Conservation (phyloP, 2,113 vertebrate species). For the Neotoma lepida region DNA sequence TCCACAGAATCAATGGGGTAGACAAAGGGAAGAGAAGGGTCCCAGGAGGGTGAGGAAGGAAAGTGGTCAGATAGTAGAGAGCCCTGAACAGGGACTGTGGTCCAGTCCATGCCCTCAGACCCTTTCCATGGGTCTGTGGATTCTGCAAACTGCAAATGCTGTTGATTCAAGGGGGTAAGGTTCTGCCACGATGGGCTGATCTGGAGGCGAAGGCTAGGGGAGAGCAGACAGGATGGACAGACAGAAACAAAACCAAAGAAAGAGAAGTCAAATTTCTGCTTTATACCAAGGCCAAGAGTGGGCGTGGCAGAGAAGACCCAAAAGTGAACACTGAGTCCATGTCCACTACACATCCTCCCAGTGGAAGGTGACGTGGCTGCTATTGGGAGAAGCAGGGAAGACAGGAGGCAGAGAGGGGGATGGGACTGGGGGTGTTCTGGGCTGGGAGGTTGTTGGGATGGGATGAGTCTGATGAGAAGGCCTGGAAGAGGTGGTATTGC, state of each 20-base stretch:
- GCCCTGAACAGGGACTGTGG: not conserved
- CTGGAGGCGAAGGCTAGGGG: not conserved
- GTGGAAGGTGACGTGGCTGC: not conserved
- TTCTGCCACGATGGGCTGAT: not conserved
- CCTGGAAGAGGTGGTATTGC: not conserved
- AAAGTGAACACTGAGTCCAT: not conserved
- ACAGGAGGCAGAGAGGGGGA: not conserved
- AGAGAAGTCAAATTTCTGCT: not conserved
- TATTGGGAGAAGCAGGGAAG: not conserved
- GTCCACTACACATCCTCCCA: not conserved
- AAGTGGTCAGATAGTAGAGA: not conserved
- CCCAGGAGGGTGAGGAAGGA: not conserved
- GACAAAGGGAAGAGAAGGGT: not conserved
- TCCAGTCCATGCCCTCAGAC: not conserved
- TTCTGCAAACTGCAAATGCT: constrained; percentile 1
- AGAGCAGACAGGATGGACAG: not conserved
- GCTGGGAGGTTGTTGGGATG: not conserved
- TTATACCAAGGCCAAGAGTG: not conserved
- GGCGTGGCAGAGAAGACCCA: not conserved
- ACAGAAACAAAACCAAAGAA: not conserved
- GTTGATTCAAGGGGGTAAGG: not conserved
- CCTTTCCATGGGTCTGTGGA: not conserved
- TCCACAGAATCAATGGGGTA: not conserved
- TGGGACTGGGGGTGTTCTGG: not conserved
- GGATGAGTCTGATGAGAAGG: not conserved